Evolutionary conservation across 2,797 vertebrate genomes (phyloP).

Genomic region (Nannoperca obscura): DNA sequence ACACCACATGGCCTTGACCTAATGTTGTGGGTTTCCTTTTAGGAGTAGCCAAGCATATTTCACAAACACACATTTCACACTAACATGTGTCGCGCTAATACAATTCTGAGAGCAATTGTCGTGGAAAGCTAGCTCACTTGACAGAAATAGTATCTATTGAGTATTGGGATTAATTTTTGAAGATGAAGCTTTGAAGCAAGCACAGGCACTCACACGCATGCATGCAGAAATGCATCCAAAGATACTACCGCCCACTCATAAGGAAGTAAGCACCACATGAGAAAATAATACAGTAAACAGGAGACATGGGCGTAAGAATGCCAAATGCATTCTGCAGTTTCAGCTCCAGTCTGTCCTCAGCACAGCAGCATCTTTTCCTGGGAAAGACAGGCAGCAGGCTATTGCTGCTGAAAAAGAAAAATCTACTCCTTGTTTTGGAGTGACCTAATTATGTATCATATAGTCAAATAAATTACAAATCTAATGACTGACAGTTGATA

Average conservation of each 20-base stretch:
- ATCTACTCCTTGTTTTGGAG: slow-evolving; percentile 29
- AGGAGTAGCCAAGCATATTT: slow-evolving; percentile 61
- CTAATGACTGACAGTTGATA: slow-evolving; percentile 60
- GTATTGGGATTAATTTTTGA: background rate
- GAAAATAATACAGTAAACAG: slow-evolving; percentile 83
- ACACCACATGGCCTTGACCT: slow-evolving; percentile 79
- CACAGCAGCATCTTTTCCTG: slow-evolving; percentile 76
- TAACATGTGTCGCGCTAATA: slow-evolving; percentile 33
- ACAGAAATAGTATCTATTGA: background rate
- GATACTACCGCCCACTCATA: slow-evolving; percentile 56
- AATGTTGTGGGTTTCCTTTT: slow-evolving; percentile 78
- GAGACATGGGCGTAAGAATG: slow-evolving; percentile 80
- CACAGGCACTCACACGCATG: background rate
- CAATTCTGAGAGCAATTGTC: slow-evolving; percentile 23
- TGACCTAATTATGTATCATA: slow-evolving; percentile 51
- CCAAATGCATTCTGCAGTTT: slow-evolving; percentile 78
- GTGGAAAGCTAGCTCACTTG: background rate
- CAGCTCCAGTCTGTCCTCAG: slow-evolving; percentile 73
- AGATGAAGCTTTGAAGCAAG: slow-evolving; percentile 10
- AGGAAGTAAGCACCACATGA: slow-evolving; percentile 69
- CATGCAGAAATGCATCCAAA: slow-evolving; percentile 52
- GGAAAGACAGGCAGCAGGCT: slow-evolving; percentile 60
- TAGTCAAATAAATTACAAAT: slow-evolving; percentile 61
- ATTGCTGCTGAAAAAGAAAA: slow-evolving; percentile 31
- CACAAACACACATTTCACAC: slow-evolving; percentile 55